Conservation (phyloP, 2,888 invertebrate species). For the Metacarcinus magister region DNA sequence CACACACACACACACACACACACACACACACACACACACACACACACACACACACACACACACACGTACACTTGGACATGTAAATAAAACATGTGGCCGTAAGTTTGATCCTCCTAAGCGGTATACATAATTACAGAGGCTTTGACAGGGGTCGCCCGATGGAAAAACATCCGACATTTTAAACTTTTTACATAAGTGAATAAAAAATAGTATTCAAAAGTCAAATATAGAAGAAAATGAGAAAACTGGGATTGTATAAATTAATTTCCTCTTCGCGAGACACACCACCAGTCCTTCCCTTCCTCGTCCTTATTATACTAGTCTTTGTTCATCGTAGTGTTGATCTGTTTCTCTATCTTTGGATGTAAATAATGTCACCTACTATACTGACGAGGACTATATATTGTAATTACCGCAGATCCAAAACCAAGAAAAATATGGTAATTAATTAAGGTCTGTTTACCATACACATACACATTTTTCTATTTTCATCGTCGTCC, state of each 20-base stretch:
- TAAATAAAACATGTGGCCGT: neutral
- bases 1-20: no score
- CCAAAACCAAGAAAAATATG: no score
- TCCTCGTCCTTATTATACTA: no score
- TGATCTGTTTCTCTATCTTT: no score
- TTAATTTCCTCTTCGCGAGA: neutral
- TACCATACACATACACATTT: no score
- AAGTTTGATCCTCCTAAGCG: neutral
- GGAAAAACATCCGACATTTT: neutral
- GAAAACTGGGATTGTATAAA: neutral
- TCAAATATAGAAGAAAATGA: neutral
- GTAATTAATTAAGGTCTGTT: no score
- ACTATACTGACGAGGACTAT: no score
- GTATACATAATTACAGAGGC: constrained; percentile 3
- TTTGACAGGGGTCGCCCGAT: neutral
- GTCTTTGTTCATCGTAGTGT: no score
- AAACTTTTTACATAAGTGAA: neutral
- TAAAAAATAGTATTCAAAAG: neutral
- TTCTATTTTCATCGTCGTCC: no score
- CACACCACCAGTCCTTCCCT: no score
- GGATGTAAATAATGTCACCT: no score
- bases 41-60: neutral
- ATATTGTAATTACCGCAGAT: no score
- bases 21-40: neutral
- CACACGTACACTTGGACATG: neutral